Evolutionary conservation across 2,113 vertebrate genomes (phyloP).

Genomic region (Xiphophorus hellerii): DNA sequence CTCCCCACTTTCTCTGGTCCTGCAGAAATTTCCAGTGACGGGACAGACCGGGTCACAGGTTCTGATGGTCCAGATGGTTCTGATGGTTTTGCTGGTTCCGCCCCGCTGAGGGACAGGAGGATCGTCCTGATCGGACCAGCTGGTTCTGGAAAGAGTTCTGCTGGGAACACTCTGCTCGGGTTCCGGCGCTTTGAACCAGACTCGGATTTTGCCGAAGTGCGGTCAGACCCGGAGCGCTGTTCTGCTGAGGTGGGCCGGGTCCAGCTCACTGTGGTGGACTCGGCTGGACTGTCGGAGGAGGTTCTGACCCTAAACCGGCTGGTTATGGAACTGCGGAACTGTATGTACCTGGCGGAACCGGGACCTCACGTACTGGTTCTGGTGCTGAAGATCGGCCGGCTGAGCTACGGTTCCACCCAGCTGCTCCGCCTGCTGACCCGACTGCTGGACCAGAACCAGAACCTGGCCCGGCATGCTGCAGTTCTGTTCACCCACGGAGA

Average conservation of each 20-base stretch:
- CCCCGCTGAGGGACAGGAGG: neutral
- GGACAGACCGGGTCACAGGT: no score
- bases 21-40: no score
- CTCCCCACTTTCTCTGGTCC: no score
- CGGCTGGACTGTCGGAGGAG: slow-evolving; percentile 2
- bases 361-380: slow-evolving; percentile 25
- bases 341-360: fast-evolving
- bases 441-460: neutral
- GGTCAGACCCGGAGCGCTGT: fast-evolving
- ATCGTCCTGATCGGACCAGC: slow-evolving; percentile 14
- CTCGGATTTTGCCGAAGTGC: neutral
- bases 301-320: neutral
- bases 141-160: slow-evolving; percentile 17
- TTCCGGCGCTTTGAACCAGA: neutral
- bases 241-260: neutral
- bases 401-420: neutral
- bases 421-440: neutral
- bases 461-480: neutral
- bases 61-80: no score
- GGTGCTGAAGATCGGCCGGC: neutral
- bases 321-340: neutral
- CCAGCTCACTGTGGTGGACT: slow-evolving; percentile 16
- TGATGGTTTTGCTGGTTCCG: no score
- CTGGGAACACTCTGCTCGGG: slow-evolving; percentile 17
- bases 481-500: slow-evolving; percentile 31